Evolutionary conservation across 2,888 invertebrate species (phyloP).

Genomic region (Volucella inanis): DNA sequence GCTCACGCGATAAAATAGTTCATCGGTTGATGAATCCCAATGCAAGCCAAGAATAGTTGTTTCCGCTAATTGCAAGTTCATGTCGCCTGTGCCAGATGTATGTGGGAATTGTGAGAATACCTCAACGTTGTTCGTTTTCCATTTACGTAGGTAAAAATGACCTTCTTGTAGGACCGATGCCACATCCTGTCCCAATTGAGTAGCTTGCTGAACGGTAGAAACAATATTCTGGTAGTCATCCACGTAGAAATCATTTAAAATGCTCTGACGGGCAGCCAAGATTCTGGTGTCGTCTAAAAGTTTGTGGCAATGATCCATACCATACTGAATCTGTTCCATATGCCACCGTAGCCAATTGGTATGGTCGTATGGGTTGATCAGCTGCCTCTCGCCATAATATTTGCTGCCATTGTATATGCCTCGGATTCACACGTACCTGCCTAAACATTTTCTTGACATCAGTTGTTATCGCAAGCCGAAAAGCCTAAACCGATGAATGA

Average conservation of each 20-base stretch:
- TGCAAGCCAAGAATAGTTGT: too few relatives aligned
- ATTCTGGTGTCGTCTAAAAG: too few relatives aligned
- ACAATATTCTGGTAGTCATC: conserved; percentile 7
- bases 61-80: too few relatives aligned
- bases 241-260: conserved; percentile 6
- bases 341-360: not conserved
- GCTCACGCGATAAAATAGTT: too few relatives aligned
- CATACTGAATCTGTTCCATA: too few relatives aligned
- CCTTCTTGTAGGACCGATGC: conserved; percentile 20
- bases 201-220: not conserved
- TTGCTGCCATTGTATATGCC: conserved; percentile 20
- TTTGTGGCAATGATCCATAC: too few relatives aligned
- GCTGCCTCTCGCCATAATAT: not conserved
- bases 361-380: not conserved
- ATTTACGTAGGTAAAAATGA: too few relatives aligned
- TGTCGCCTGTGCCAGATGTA: too few relatives aligned
- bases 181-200: conserved; percentile 19
- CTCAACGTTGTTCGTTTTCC: too few relatives aligned
- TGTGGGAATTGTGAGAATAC: too few relatives aligned
- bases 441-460: conserved; percentile 14
- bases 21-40: too few relatives aligned
- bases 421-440: conserved; percentile 8
- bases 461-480: conserved; percentile 9
- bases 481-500: too few relatives aligned
- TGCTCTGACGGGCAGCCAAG: not conserved